Conservation (phyloP, 2,888 invertebrate species). For the Apantesis nais region DNA sequence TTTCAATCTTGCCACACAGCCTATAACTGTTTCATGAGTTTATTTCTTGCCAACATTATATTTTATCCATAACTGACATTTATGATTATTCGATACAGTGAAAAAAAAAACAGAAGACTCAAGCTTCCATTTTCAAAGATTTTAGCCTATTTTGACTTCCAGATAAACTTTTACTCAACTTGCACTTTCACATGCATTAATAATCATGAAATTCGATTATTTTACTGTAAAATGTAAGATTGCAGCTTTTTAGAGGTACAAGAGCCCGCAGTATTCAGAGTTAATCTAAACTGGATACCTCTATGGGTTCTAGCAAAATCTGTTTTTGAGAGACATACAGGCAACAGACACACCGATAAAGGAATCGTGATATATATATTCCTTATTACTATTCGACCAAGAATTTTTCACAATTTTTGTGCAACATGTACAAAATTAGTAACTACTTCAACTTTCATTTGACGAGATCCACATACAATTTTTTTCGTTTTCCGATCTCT, state of each 20-base stretch:
- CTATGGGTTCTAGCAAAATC: no score
- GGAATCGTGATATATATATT: no score
- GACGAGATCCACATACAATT: no score
- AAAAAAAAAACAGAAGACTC: neutral
- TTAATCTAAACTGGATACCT: no score
- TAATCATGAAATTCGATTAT: neutral
- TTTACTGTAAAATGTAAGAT: neutral
- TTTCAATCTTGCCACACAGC: conserved; percentile 13
- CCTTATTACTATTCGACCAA: no score
- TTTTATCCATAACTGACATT: conserved; percentile 38
- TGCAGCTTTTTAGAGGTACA: neutral
- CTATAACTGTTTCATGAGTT: conserved; percentile 14
- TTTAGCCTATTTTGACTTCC: neutral
- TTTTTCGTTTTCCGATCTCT: no score
- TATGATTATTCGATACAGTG: conserved; percentile 17
- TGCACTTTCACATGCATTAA: neutral
- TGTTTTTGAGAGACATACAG: no score
- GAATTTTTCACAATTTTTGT: no score
- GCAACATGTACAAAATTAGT: no score
- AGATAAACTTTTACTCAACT: neutral
- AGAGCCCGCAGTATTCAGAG: no score
- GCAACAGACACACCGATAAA: no score
- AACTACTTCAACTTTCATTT: no score
- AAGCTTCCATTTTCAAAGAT: neutral
- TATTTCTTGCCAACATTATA: conserved; percentile 16